Conservation (phyloP, 2,888 invertebrate genomes). For the Cheilosia urbana region DNA sequence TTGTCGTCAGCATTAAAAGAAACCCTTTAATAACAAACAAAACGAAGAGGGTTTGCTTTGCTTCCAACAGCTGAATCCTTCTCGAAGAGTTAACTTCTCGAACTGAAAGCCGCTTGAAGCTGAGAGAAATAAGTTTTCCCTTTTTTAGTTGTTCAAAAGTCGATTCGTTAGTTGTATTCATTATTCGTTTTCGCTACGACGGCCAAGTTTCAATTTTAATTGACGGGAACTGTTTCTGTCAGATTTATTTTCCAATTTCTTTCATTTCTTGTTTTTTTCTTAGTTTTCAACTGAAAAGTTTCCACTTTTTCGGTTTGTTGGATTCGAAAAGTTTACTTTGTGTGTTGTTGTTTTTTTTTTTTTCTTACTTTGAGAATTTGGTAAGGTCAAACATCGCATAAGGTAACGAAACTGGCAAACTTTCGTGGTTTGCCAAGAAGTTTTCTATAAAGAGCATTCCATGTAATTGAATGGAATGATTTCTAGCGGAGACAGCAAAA, state of each 20-base stretch:
- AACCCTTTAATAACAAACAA: background rate
- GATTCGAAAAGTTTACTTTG: slow-evolving; percentile 35
- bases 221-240: slow-evolving; percentile 67
- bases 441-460: slow-evolving; percentile 1
- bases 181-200: slow-evolving; percentile 26
- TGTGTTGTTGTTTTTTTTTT: slow-evolving; percentile 13
- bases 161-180: slow-evolving; percentile 41
- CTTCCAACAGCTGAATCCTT: background rate
- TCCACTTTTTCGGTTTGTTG: slow-evolving; percentile 49
- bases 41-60: background rate
- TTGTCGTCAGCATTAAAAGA: background rate
- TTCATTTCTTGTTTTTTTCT: slow-evolving; percentile 1
- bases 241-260: slow-evolving; percentile 55
- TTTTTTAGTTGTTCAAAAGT: slow-evolving; percentile 53
- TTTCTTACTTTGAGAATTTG: slow-evolving; percentile 15
- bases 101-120: slow-evolving; percentile 47
- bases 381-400: slow-evolving; percentile 40
- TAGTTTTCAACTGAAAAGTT: slow-evolving; percentile 58
- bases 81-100: slow-evolving; percentile 10
- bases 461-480: slow-evolving; percentile 16
- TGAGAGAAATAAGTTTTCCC: slow-evolving; percentile 36
- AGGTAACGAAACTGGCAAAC: slow-evolving; percentile 16
- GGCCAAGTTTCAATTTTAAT: slow-evolving; percentile 71
- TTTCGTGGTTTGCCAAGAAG: slow-evolving; percentile 29
- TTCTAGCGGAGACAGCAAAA: background rate